These are phyloP conservation scores for Ochropacha duplaris DNA, from an alignment of 2,888 invertebrate species.

Conservation along the genomic window DNA sequence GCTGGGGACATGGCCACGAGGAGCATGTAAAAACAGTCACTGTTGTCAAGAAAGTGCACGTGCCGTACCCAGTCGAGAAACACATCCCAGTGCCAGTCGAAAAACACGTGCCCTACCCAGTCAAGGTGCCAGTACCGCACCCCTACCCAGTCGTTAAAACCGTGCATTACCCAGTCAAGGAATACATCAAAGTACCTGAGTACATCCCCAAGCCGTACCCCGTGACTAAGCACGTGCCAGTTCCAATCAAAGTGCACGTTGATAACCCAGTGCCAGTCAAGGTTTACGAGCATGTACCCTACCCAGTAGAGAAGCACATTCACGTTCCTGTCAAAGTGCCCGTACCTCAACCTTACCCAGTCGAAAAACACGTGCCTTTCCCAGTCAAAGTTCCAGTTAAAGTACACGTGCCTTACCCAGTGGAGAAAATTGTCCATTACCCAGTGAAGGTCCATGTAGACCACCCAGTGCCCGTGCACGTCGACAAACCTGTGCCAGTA, in stretches of 20 bases:
- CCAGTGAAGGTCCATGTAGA: conserved; percentile 88
- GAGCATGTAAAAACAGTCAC: conserved; percentile 86
- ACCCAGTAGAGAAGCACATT: conserved; percentile 87
- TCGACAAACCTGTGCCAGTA: conserved; percentile 87
- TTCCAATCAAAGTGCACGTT: conserved; percentile 86
- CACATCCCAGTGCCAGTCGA: conserved; percentile 86
- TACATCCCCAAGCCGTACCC: conserved; percentile 87
- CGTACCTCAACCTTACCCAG: conserved; percentile 88
- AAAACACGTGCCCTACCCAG: conserved; percentile 85
- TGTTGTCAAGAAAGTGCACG: conserved; percentile 87
- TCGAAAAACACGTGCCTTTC: conserved; percentile 86
- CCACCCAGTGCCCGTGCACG: conserved; percentile 86
- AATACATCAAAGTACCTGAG: conserved; percentile 85
- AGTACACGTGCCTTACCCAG: conserved; percentile 88
- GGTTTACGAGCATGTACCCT: conserved; percentile 84
- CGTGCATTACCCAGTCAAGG: conserved; percentile 86
- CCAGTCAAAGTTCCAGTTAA: conserved; percentile 87
- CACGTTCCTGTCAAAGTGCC: conserved; percentile 87
- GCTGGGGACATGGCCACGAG: conserved; percentile 51
- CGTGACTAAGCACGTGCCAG: conserved; percentile 85
- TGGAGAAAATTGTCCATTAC: conserved; percentile 88
- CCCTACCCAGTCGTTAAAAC: conserved; percentile 88
- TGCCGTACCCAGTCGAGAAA: conserved; percentile 89
- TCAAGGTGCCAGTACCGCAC: conserved; percentile 87
- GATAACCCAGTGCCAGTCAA: conserved; percentile 86